These are phyloP conservation scores for Scotopteryx bipunctaria DNA, from an alignment of 2,888 invertebrate species.

Conservation along the genomic window DNA sequence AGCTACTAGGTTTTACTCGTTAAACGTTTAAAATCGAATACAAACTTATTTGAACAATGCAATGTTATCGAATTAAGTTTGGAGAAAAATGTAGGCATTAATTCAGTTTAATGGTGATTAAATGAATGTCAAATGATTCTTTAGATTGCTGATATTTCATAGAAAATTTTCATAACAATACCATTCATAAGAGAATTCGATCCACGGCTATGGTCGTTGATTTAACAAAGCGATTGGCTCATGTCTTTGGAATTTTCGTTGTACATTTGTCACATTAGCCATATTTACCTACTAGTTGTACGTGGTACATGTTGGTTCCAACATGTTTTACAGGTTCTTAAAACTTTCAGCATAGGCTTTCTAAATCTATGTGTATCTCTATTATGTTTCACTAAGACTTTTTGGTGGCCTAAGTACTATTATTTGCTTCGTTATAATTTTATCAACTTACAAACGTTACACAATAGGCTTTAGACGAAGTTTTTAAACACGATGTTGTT, in stretches of 20 bases:
- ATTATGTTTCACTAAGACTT: too few species aligned
- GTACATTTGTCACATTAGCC: constrained; percentile 7
- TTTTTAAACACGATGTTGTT: background rate
- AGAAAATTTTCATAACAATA: constrained; percentile 12
- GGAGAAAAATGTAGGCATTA: background rate
- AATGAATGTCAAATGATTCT: background rate
- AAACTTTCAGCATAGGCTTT: too few species aligned
- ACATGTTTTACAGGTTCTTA: too few species aligned
- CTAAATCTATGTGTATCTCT: too few species aligned
- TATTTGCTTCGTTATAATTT: too few species aligned
- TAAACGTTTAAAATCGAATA: background rate
- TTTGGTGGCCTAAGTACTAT: too few species aligned
- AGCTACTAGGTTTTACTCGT: too few species aligned
- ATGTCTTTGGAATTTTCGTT: constrained; percentile 25
- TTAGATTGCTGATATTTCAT: constrained; percentile 6
- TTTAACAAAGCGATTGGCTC: constrained; percentile 21
- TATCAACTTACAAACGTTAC: too few species aligned
- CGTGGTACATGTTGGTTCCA: too few species aligned
- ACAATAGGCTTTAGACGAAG: too few species aligned
- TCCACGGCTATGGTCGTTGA: constrained; percentile 19
- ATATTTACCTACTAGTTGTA: too few species aligned
- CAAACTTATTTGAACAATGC: background rate
- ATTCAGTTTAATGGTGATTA: constrained; percentile 2
- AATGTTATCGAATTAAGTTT: background rate
- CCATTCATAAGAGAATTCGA: constrained; percentile 26